phyloP scores from a whole-genome alignment of 2,888 invertebrate species.

The Margaritifera margaritifera region DNA sequence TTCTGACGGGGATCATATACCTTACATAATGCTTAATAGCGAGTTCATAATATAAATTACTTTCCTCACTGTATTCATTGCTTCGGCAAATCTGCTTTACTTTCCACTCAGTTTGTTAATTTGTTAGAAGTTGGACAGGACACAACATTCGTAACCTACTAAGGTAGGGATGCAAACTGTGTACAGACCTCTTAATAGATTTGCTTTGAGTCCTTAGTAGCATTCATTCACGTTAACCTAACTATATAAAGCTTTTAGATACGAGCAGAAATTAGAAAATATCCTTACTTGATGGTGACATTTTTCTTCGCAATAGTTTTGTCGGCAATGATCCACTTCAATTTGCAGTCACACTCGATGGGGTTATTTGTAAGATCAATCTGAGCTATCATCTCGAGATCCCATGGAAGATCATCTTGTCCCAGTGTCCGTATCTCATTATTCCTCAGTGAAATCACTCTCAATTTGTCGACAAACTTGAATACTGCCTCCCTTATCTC shows the following conservation, averaged over 20 bases:
- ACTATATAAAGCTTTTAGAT: not conserved
- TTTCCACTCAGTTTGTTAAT: no score
- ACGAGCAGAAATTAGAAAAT: not conserved
- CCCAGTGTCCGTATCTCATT: slow-evolving; percentile 27
- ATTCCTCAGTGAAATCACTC: slow-evolving; percentile 26
- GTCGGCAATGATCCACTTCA: slow-evolving; percentile 25
- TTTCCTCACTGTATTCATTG: no score
- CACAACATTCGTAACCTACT: no score
- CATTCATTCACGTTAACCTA: no score
- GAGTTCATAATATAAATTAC: no score
- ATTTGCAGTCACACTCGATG: slow-evolving; percentile 30
- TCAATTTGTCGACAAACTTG: slow-evolving; percentile 15
- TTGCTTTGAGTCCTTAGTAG: no score
- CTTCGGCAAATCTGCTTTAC: no score
- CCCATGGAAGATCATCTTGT: slow-evolving; percentile 23
- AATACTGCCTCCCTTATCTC: slow-evolving; percentile 13
- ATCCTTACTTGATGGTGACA: slow-evolving; percentile 15
- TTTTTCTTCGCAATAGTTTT: not conserved
- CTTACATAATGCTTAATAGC: no score
- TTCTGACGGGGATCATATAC: no score
- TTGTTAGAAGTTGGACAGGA: no score
- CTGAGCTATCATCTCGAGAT: slow-evolving; percentile 18
- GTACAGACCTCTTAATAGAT: no score
- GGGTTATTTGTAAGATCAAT: slow-evolving; percentile 24
- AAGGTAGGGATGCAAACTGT: no score